Evolutionary conservation across 2,113 vertebrate species (phyloP).

Genomic region (Cyanocitta stelleri): DNA sequence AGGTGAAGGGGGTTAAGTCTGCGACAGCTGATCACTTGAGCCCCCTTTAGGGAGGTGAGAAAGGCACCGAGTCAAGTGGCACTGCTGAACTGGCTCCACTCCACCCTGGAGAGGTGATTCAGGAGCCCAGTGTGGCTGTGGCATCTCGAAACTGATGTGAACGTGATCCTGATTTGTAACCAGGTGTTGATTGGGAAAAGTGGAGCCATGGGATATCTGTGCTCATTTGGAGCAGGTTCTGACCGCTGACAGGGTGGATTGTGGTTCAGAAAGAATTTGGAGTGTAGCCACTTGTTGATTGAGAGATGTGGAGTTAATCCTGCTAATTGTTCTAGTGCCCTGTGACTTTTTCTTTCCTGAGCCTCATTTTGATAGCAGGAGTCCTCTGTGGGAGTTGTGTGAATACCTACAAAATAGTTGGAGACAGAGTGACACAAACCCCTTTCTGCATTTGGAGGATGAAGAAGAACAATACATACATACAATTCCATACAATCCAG

Average conservation of each 20-base stretch:
- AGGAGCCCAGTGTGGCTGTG: not conserved
- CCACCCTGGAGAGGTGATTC: not conserved
- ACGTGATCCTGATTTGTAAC: not conserved
- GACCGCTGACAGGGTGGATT: accelerated
- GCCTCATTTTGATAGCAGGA: not conserved
- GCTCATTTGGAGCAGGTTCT: not conserved
- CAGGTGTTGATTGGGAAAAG: not conserved
- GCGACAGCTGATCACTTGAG: not conserved
- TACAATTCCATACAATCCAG: not conserved
- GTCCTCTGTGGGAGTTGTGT: not conserved
- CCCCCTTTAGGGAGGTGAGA: not conserved
- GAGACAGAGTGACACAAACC: not conserved
- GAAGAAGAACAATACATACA: not conserved
- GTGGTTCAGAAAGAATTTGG: not conserved
- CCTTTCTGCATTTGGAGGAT: not conserved
- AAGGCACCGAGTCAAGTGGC: not conserved
- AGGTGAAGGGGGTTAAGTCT: not conserved
- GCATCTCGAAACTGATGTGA: not conserved
- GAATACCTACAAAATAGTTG: not conserved
- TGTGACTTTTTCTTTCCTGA: not conserved
- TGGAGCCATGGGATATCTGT: not conserved
- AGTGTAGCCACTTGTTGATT: not conserved
- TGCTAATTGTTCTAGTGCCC: not conserved
- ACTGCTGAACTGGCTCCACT: not conserved
- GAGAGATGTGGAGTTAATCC: not conserved